phyloP scores from a whole-genome alignment of 2,797 vertebrate genomes.

The Lacerta bilineata region DNA sequence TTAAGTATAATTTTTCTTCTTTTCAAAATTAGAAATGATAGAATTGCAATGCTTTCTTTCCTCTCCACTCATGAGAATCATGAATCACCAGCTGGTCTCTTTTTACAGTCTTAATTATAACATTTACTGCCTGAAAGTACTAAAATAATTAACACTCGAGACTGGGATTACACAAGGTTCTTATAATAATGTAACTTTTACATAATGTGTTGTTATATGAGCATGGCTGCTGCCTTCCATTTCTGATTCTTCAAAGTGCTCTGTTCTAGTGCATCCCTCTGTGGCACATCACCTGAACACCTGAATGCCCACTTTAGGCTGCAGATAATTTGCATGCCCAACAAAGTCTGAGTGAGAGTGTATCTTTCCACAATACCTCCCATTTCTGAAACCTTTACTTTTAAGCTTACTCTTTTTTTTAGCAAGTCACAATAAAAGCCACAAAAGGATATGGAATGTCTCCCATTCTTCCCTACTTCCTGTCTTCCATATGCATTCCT shows the following conservation, averaged over 20 bases:
- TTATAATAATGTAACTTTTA: conserved; percentile 3
- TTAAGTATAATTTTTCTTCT: background rate
- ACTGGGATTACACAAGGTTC: background rate
- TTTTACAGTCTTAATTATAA: conserved; percentile 21
- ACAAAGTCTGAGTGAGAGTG: background rate
- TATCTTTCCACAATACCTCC: background rate
- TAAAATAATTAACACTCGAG: conserved; percentile 13
- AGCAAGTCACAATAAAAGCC: background rate
- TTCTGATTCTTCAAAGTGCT: background rate
- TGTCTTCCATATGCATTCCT: background rate
- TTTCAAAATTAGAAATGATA: conserved; percentile 5
- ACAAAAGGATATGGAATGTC: background rate
- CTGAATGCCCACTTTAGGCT: background rate
- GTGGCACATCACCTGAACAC: background rate
- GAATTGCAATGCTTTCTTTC: background rate
- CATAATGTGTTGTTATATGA: background rate
- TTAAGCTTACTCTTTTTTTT: background rate
- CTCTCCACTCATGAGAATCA: background rate
- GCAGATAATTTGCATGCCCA: background rate
- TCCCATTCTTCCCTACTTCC: background rate
- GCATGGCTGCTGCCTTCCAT: background rate
- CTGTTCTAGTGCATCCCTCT: background rate
- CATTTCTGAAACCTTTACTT: background rate
- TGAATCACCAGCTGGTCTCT: background rate
- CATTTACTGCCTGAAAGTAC: background rate